Conservation (phyloP, 2,797 vertebrate species). For the Acanthurus tractus region DNA sequence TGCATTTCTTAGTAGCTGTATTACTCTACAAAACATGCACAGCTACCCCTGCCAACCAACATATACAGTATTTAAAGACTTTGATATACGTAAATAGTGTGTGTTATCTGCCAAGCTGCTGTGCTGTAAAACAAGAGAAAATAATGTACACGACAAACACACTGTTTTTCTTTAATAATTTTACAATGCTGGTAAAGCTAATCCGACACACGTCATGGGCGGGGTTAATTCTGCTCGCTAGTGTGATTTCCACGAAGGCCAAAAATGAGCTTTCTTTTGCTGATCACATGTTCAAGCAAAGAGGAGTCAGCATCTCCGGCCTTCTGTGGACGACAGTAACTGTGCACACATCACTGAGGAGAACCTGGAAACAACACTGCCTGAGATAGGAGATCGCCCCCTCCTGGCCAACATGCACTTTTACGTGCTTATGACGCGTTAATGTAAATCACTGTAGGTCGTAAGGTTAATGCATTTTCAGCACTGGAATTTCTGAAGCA, state of each 20-base stretch:
- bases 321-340: neutral
- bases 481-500: conserved; percentile 24
- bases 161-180: conserved; percentile 62
- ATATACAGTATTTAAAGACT: conserved; percentile 56
- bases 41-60: conserved; percentile 73
- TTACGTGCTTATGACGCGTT: conserved; percentile 9
- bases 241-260: conserved; percentile 56
- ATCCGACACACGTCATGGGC: conserved; percentile 33
- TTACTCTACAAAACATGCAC: conserved; percentile 50
- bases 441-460: conserved; percentile 1
- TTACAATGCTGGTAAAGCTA: conserved; percentile 50
- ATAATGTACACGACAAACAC: conserved; percentile 51
- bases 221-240: conserved; percentile 43
- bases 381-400: conserved; percentile 1
- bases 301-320: neutral
- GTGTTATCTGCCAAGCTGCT: conserved; percentile 74
- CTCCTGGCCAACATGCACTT: neutral
- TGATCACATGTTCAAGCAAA: neutral
- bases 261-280: conserved; percentile 63
- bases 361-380: conserved; percentile 28
- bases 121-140: conserved; percentile 65
- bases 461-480: conserved; percentile 1
- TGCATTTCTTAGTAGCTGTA: conserved; percentile 64
- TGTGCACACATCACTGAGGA: neutral
- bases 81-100: conserved; percentile 66